Percentiles rank a stretch among this genome's conserved stretches.
Conservation (phyloP, 2,888 invertebrate genomes). For the Pristionchus exspectatus region DNA sequence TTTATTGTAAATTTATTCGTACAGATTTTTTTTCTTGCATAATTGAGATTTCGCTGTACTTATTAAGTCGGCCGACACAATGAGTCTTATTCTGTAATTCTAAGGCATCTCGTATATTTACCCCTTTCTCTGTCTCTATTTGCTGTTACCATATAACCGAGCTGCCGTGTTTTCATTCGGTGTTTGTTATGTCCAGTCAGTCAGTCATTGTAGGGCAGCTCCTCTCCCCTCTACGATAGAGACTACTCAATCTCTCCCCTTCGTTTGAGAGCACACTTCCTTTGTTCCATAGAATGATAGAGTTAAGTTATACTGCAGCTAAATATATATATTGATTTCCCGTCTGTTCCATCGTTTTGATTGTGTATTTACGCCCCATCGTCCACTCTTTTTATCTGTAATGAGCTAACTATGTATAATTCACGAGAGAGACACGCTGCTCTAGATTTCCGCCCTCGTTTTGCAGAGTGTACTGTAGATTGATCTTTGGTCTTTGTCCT, state of each 20-base stretch:
- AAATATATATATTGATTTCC: slow-evolving; percentile 26
- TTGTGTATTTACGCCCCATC: neutral
- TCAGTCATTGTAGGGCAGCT: neutral
- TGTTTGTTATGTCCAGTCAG: slow-evolving; percentile 27
- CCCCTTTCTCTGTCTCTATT: neutral
- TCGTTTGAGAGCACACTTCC: neutral
- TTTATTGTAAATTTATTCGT: slow-evolving; percentile 8
- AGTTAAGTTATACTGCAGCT: slow-evolving; percentile 32
- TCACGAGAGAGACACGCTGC: slow-evolving; percentile 15
- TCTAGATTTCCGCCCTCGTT: neutral
- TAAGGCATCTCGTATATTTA: neutral
- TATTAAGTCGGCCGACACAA: neutral
- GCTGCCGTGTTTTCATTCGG: slow-evolving; percentile 11
- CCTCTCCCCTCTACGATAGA: neutral
- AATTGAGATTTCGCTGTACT: neutral
- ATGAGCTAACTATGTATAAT: slow-evolving; percentile 34
- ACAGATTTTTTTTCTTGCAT: neutral
- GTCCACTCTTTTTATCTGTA: neutral
- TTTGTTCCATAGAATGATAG: slow-evolving; percentile 17
- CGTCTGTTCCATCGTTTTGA: neutral
- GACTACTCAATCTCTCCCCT: neutral
- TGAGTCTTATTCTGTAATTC: neutral
- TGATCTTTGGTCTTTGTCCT: neutral
- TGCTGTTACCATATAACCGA: slow-evolving; percentile 26
- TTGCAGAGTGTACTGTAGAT: neutral